Evolutionary conservation across 2,888 invertebrate genomes (phyloP), one percentile per base, ranked within the genome.

Genomic region (Acanthosepion pharaonis): DNA sequence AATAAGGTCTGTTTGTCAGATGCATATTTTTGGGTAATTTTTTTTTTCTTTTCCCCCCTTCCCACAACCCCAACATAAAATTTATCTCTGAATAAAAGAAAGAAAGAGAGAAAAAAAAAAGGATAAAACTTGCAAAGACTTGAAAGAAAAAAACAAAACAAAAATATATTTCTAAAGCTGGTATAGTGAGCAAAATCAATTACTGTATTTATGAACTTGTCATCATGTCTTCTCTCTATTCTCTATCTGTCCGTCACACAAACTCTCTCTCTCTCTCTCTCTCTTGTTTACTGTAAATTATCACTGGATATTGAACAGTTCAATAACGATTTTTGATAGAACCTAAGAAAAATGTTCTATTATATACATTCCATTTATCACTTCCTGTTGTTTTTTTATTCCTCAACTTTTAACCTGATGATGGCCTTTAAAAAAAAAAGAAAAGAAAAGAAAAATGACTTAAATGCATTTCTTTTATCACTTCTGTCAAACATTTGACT

Each of bases 201-300:
- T 64, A 28, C 64, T 78, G 28, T n/a, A n/a, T 78, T n/a, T 78
- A 78, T 78, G 78, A 28, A 78, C 78, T 78, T 78, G 78, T 78
- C 78, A 78, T 78, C 28, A 78, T 78, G 78, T 78, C 6, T 78
- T 18, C 55, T 55, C 55, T 55, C 55, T 55, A 55, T 55, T 78
- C 28, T 78, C 78, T 78, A 1, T 78, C n/a, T 78, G 28, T 78
- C 28, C n/a, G 42, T 42, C 42, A 42, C 42, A 3, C 28, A 33
- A 0, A 33, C 33, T n/a, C n/a, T n/a, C n/a, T n/a, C n/a, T n/a
- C n/a, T n/a, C 28, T n/a, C 64, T 64, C 64, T 78, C 78, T 78
- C 78, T 78, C 78, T 78, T n/a, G 78, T 78, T 78, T 78, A 78
- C n/a, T 78, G 78, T 78, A 78, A 78, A 78, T 78, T 78, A 78